Evolutionary conservation across 2,888 invertebrate species (phyloP).

Genomic region (Patella pellucida): DNA sequence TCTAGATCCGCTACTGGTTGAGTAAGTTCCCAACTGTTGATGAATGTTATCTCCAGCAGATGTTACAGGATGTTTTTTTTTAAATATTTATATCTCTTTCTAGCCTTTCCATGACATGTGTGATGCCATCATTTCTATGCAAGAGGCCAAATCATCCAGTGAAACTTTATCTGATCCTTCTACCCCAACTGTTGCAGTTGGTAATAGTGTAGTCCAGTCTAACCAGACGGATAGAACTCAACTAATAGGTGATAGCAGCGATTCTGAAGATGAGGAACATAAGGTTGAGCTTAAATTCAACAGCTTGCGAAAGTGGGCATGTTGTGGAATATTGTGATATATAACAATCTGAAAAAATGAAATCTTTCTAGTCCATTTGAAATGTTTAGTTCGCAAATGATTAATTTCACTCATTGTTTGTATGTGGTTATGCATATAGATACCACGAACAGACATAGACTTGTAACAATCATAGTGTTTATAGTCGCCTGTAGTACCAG

Average conservation of each 20-base stretch:
- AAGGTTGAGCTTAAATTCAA: not conserved
- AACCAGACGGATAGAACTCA: conserved; percentile 13
- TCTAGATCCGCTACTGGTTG: conserved; percentile 7
- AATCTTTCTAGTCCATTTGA: too few relatives aligned
- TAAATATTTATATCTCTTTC: not conserved
- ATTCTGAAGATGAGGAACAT: conserved; percentile 13
- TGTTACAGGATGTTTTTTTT: too few relatives aligned
- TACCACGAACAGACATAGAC: too few relatives aligned
- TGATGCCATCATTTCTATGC: conserved; percentile 29
- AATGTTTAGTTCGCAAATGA: too few relatives aligned
- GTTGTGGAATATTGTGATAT: conserved; percentile 10
- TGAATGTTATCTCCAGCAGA: not conserved
- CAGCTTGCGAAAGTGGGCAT: not conserved
- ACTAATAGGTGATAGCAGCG: conserved; percentile 12
- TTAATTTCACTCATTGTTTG: too few relatives aligned
- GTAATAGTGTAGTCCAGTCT: conserved; percentile 1
- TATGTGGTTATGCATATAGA: too few relatives aligned
- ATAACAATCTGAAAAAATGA: not conserved
- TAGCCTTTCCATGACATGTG: conserved; percentile 37
- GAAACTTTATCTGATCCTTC: not conserved
- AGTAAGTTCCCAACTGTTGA: not conserved
- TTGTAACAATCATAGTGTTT: too few relatives aligned
- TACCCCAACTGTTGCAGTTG: conserved; percentile 9
- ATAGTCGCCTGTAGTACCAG: too few relatives aligned
- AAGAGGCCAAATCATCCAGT: conserved; percentile 22